Conservation (phyloP, 2,888 invertebrate genomes). For the Drosophila mettleri region DNA sequence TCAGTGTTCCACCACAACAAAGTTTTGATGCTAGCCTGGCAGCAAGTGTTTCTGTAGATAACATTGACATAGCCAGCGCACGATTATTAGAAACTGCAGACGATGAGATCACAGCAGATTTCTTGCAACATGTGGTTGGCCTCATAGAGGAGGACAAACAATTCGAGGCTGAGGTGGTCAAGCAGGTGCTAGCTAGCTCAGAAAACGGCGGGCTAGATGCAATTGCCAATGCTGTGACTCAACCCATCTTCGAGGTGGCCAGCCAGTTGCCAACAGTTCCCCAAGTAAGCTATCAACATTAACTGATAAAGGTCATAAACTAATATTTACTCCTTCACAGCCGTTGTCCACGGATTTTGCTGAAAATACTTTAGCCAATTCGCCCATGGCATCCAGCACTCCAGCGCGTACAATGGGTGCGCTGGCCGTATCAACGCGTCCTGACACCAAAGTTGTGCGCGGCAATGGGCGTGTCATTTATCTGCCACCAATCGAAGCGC, state of each 20-base stretch:
- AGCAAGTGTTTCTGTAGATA: slow-evolving; percentile 40
- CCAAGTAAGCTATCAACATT: slow-evolving; percentile 13
- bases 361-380: slow-evolving; percentile 17
- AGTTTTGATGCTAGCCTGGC: slow-evolving; percentile 10
- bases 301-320: neutral
- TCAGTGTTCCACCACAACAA: slow-evolving; percentile 13
- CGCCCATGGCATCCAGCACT: slow-evolving; percentile 63
- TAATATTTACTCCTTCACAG: slow-evolving; percentile 11
- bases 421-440: slow-evolving; percentile 39
- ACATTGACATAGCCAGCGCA: slow-evolving; percentile 79
- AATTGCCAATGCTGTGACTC: slow-evolving; percentile 31
- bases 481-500: slow-evolving; percentile 93
- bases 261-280: slow-evolving; percentile 24
- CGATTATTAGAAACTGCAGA: slow-evolving; percentile 86
- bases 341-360: slow-evolving; percentile 18
- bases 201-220: slow-evolving; percentile 48
- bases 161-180: slow-evolving; percentile 90
- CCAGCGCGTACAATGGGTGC: slow-evolving; percentile 34
- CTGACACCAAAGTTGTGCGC: slow-evolving; percentile 89
- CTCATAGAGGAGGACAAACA: slow-evolving; percentile 89
- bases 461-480: slow-evolving; percentile 91
- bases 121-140: slow-evolving; percentile 90
- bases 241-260: slow-evolving; percentile 35
- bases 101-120: slow-evolving; percentile 89
- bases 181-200: slow-evolving; percentile 86